Conservation (phyloP, 2,113 vertebrate species). For the Ammospiza caudacuta region DNA sequence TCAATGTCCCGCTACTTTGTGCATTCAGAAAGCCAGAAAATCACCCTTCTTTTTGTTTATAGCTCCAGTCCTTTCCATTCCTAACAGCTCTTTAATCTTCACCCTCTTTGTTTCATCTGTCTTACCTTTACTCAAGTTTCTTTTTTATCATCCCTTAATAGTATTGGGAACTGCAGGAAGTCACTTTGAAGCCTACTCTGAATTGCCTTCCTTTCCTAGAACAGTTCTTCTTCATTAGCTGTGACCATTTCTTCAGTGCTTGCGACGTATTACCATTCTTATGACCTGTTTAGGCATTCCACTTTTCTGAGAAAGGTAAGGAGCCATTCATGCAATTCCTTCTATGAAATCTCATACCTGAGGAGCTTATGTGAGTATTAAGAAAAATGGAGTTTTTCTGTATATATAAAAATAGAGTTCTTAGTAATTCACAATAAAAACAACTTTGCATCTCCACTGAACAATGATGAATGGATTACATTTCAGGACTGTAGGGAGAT, state of each 20-base stretch:
- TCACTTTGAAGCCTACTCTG: conserved; percentile 55
- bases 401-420: neutral
- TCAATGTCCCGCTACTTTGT: neutral
- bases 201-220: neutral
- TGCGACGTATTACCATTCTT: conserved; percentile 5
- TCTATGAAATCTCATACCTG: neutral
- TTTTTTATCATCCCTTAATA: conserved; percentile 36
- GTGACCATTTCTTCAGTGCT: conserved; percentile 5
- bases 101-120: conserved; percentile 11
- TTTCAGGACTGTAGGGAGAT: neutral
- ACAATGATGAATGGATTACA: neutral
- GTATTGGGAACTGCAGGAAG: neutral
- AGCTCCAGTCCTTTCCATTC: neutral
- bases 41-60: neutral
- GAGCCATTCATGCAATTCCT: neutral
- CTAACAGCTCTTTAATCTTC: conserved; percentile 47
- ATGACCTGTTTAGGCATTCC: neutral
- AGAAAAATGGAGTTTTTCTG: neutral
- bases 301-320: neutral
- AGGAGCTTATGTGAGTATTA: neutral
- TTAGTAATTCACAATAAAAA: neutral
- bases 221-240: conserved; percentile 22
- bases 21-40: neutral
- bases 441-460: conserved; percentile 2
- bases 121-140: neutral